Evolutionary conservation across 2,113 vertebrate species (phyloP).

Genomic region (Ibidorhyncha struthersii): DNA sequence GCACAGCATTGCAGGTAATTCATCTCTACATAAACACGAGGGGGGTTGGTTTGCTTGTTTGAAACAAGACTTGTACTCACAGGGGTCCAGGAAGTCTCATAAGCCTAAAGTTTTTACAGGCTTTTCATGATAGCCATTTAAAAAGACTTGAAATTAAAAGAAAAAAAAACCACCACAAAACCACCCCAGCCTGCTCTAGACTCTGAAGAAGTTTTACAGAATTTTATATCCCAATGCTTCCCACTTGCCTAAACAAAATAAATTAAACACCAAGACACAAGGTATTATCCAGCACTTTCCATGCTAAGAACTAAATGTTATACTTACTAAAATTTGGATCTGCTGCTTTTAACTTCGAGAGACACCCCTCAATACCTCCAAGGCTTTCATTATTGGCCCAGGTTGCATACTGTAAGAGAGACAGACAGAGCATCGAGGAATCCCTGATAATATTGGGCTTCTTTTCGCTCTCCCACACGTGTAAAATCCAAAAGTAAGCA

Average conservation of each 20-base stretch:
- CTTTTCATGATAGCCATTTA: background rate
- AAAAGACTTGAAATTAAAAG: background rate
- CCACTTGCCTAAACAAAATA: background rate
- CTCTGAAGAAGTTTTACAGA: background rate
- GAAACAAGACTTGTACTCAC: background rate
- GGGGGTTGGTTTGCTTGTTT: background rate
- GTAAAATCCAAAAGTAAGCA: background rate
- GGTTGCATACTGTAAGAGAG: conserved; percentile 81
- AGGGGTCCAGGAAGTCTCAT: background rate
- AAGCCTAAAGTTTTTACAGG: background rate
- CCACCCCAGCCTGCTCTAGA: background rate
- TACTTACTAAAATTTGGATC: conserved; percentile 90
- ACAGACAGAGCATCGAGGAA: background rate
- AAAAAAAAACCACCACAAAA: background rate
- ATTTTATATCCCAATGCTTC: background rate
- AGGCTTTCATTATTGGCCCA: conserved; percentile 87
- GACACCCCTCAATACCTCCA: conserved; percentile 89
- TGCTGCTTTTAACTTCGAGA: conserved; percentile 81
- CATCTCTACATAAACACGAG: background rate
- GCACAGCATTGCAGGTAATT: background rate
- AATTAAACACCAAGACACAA: background rate
- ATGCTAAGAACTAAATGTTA: background rate
- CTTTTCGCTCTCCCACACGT: background rate
- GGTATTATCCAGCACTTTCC: background rate
- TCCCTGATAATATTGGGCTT: background rate